Conservation (phyloP, 2,113 vertebrate genomes). For the Psettodes erumei region DNA sequence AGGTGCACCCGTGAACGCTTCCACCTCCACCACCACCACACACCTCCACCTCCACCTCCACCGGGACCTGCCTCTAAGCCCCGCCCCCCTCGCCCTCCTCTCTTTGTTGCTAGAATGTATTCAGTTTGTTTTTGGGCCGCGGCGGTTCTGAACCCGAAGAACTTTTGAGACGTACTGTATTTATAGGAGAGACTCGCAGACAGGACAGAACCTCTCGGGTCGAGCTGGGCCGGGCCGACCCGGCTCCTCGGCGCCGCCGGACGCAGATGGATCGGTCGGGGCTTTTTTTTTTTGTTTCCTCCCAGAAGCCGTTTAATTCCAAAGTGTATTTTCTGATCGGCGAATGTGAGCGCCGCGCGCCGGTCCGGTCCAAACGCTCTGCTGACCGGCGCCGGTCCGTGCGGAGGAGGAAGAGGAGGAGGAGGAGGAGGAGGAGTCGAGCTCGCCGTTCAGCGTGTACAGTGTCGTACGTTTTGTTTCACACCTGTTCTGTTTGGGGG, state of each 20-base stretch:
- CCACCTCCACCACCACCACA: conserved; percentile 52
- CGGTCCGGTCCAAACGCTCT: conserved; percentile 30
- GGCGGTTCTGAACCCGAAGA: conserved; percentile 41
- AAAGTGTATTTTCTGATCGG: conserved; percentile 67
- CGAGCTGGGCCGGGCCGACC: no score
- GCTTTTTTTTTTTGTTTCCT: conserved; percentile 36
- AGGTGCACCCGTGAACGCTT: conserved; percentile 91
- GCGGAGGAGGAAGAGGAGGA: no score
- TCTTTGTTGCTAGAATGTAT: conserved; percentile 77
- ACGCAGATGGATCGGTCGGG: no score
- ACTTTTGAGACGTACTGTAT: conserved; percentile 69
- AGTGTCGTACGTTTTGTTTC: conserved; percentile 17
- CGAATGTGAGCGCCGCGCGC: conserved; percentile 58
- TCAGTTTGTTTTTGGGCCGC: conserved; percentile 52
- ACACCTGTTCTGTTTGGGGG: no score
- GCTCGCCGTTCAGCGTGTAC: conserved; percentile 34
- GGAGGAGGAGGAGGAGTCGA: no score
- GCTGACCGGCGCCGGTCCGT: conserved; percentile 34
- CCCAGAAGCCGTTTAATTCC: conserved; percentile 70
- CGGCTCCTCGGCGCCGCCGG: no score
- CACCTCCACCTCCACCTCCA: conserved; percentile 42
- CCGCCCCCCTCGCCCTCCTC: background rate
- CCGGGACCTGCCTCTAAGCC: conserved; percentile 52
- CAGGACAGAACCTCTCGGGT: no score
- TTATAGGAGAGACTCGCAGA: conserved; percentile 54